Evolutionary conservation across 2,888 invertebrate species (phyloP).

Genomic region (Saturnia japonica): DNA sequence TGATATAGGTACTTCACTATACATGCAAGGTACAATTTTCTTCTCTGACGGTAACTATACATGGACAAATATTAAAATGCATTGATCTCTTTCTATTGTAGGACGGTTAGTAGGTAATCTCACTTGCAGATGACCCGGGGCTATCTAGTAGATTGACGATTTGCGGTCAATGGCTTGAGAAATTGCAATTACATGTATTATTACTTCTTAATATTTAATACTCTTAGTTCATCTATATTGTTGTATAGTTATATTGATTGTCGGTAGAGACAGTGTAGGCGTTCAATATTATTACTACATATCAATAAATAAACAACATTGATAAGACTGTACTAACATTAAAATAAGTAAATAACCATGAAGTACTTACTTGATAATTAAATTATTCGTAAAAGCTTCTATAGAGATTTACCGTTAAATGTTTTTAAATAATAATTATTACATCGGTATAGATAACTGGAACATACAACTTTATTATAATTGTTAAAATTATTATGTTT

Average conservation of each 20-base stretch:
- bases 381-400: not conserved
- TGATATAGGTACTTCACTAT: not conserved
- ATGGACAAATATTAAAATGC: slow-evolving; percentile 3
- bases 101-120: slow-evolving; percentile 48
- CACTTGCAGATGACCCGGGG: slow-evolving; percentile 58
- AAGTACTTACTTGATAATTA: not conserved
- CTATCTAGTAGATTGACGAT: slow-evolving; percentile 57
- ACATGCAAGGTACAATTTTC: not conserved
- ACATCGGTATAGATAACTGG: not conserved
- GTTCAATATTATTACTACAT: not conserved
- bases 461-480: not conserved
- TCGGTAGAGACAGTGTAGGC: not conserved
- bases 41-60: not conserved
- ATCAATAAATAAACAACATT: not conserved
- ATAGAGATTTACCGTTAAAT: not conserved
- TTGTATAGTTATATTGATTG: too few relatives aligned
- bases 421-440: not conserved
- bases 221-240: not conserved
- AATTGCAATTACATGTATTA: too few relatives aligned
- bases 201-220: slow-evolving; percentile 13
- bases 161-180: slow-evolving; percentile 66
- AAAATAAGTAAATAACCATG: not conserved
- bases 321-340: not conserved
- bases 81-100: slow-evolving; percentile 9
- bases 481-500: not conserved